Evolutionary conservation across 2,113 vertebrate species (phyloP), one percentile per base, ranked within the genome.

Genomic region (Brachypodius melanocephalos): DNA sequence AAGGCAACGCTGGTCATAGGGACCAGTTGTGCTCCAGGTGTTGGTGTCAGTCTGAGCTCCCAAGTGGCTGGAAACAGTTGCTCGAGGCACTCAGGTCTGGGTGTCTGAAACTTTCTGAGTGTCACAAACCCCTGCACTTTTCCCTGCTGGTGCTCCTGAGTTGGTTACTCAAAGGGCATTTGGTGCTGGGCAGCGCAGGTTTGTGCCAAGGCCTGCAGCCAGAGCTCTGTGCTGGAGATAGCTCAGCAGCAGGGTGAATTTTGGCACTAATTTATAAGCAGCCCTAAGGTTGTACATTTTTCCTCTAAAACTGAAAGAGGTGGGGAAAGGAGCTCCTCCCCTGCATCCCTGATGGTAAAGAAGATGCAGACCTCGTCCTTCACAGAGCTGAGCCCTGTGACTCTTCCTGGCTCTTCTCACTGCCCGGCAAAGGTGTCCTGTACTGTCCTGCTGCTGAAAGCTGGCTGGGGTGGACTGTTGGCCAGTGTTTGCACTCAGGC

Each of bases 401-500:
- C 40, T 49, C 11, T 36, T 78, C 10, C 67, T 88, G 61, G 36
- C 62, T 82, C 59, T 63, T 24, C 34, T 52, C 0, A 0, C 34
- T 77, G n/a, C 34, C 38, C 54, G 20, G 32, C 2, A 0, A 82
- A 73, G 25, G 38, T 36, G 0, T 16, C 38, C 38, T 71, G 65
- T 34, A 22, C 25, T 68, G 57, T 82, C 31, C 49, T 75, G 19
- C 54, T 2, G 0, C 31, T 0, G 0, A 71, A 63, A 29, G 17
- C 85, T 85, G 66, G 3, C 62, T 1, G 3, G 49, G n/a, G 14
- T 68, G 59, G 54, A 29, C 62, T 62, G 49, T 63, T 87, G 79
- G 55, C 76, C 12, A 1, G 42, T 12, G 16, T 58, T 36, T 0
- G 0, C 8, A 4, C n/a, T 29, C 80, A 62, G n/a, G 77, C 69